phyloP scores from a whole-genome alignment of 2,797 vertebrate species.

The Pipistrellus nathusii region DNA sequence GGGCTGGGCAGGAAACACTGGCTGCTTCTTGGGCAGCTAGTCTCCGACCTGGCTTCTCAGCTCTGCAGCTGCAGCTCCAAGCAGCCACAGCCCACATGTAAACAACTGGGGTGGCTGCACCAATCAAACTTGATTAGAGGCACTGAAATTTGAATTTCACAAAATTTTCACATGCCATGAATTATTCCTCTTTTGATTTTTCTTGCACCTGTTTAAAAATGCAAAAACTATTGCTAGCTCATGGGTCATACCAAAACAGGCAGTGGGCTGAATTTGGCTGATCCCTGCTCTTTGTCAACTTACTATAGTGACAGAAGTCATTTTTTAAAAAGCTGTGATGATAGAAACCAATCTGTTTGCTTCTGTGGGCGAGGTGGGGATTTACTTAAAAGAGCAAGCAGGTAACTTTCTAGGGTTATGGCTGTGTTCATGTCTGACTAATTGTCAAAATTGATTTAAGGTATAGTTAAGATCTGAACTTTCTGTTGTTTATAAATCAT shows the following conservation, averaged over 20 bases:
- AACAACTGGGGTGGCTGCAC: neutral
- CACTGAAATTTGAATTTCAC: constrained; percentile 13
- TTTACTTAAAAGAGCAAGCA: neutral
- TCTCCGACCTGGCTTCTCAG: neutral
- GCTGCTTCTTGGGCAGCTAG: neutral
- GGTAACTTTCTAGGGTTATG: neutral
- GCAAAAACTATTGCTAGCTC: constrained; percentile 4
- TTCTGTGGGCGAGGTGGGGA: neutral
- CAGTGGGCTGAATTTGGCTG: neutral
- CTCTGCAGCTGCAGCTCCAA: neutral
- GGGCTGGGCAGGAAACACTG: neutral
- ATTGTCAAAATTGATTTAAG: neutral
- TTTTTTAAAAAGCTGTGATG: neutral
- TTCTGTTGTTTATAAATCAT: neutral
- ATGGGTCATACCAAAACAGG: neutral
- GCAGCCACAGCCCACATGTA: neutral
- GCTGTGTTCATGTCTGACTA: neutral
- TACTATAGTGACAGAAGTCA: too few species aligned
- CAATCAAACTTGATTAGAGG: neutral
- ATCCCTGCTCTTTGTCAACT: neutral
- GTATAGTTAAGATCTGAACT: neutral
- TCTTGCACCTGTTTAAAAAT: constrained; percentile 12
- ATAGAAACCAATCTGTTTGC: neutral
- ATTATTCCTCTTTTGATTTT: constrained; percentile 24
- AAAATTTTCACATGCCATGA: neutral